Conservation (phyloP, 2,113 vertebrate species). For the Crypturellus undulatus region DNA sequence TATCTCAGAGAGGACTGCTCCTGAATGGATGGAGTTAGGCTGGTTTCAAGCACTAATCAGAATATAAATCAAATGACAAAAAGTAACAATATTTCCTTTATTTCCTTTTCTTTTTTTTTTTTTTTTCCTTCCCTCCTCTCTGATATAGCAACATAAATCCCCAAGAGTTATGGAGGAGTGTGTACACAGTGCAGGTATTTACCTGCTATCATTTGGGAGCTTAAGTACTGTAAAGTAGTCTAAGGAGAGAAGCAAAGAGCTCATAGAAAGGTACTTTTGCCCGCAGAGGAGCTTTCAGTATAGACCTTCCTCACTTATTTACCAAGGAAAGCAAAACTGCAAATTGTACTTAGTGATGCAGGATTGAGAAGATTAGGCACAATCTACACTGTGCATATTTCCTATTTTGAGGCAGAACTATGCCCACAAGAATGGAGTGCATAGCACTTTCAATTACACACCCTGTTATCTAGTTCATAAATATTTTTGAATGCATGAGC, state of each 20-base stretch:
- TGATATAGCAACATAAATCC: not conserved
- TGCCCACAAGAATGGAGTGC: accelerated
- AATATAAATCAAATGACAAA: not conserved
- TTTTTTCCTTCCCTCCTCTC: not conserved
- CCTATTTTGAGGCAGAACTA: not conserved
- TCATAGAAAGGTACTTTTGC: not conserved
- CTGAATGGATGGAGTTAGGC: not conserved
- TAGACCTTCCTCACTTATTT: not conserved
- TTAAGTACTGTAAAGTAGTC: not conserved
- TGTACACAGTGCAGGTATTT: not conserved
- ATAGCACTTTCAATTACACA: not conserved
- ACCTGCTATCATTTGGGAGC: not conserved
- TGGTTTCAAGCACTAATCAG: not conserved
- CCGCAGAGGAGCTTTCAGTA: not conserved
- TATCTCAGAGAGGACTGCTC: not conserved
- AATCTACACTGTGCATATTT: not conserved
- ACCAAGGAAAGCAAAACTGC: not conserved
- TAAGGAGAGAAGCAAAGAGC: not conserved
- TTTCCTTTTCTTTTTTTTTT: too few relatives aligned
- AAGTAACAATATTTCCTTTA: too few relatives aligned
- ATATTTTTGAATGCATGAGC: not conserved
- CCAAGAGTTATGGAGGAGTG: not conserved
- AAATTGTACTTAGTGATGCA: accelerated
- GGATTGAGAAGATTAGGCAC: accelerated
- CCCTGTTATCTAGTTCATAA: not conserved